Percentiles rank a stretch among this genome's conserved stretches.
Conservation (phyloP, 2,888 invertebrate genomes). For the Gymnoscelis rufifasciata region DNA sequence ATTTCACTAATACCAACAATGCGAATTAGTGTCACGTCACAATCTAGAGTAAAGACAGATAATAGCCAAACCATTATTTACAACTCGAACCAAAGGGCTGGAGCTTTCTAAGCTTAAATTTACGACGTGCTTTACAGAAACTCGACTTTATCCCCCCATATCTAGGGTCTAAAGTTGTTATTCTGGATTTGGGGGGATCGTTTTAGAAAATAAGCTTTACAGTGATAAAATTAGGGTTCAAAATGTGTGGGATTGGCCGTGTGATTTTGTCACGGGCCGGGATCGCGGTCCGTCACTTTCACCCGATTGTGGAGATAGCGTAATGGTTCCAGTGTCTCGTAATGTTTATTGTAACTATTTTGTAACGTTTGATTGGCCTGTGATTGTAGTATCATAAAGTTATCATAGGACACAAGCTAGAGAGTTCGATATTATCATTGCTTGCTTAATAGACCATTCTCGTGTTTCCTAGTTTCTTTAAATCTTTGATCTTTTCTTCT, state of each 20-base stretch:
- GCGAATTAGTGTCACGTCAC: constrained; percentile 51
- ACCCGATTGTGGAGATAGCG: constrained; percentile 36
- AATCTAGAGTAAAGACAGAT: constrained; percentile 59
- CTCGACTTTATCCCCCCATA: constrained; percentile 9
- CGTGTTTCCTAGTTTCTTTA: neutral
- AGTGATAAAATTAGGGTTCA: constrained; percentile 13
- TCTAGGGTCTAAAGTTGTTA: constrained; percentile 19
- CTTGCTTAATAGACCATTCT: neutral
- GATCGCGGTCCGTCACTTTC: constrained; percentile 40
- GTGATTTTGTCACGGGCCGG: constrained; percentile 33
- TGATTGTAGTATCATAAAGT: constrained; percentile 8
- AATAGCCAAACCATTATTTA: constrained; percentile 56
- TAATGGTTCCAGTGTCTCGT: constrained; percentile 26
- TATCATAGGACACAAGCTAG: constrained; percentile 3
- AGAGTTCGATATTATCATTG: neutral
- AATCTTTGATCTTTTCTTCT: too few relatives aligned
- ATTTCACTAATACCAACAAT: constrained; percentile 49
- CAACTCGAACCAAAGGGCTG: constrained; percentile 39
- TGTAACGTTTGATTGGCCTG: constrained; percentile 13
- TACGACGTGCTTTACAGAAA: constrained; percentile 35
- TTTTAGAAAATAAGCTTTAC: constrained; percentile 10
- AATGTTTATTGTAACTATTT: constrained; percentile 15
- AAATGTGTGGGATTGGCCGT: constrained; percentile 17
- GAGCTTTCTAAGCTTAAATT: constrained; percentile 66
- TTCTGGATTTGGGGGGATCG: constrained; percentile 19